phyloP scores from a whole-genome alignment of 2,888 invertebrate genomes.

The Lingula anatina region DNA sequence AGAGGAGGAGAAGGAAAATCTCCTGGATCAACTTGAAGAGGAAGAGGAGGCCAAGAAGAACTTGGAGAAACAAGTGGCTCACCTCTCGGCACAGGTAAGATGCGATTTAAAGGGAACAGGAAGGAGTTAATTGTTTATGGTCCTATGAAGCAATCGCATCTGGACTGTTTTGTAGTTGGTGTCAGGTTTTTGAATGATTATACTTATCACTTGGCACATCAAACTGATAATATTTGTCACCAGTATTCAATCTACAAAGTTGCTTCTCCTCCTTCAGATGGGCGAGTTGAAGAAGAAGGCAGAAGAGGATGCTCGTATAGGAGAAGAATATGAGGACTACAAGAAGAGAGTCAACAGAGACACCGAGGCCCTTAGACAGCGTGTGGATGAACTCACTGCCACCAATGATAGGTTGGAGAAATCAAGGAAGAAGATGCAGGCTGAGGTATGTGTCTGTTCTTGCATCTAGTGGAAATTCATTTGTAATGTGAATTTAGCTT shows the following conservation, averaged over 20 bases:
- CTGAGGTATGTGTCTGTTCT: slow-evolving; percentile 67
- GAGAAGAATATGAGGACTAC: slow-evolving; percentile 81
- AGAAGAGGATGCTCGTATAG: slow-evolving; percentile 82
- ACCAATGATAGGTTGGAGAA: slow-evolving; percentile 91
- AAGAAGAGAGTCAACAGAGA: slow-evolving; percentile 72
- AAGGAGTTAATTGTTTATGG: no score
- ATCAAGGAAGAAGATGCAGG: slow-evolving; percentile 95
- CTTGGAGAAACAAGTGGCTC: slow-evolving; percentile 70
- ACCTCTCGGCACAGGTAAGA: slow-evolving; percentile 27
- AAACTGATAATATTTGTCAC: no score
- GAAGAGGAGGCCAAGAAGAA: slow-evolving; percentile 82
- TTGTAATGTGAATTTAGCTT: no score
- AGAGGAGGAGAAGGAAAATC: slow-evolving; percentile 82
- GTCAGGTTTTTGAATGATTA: no score
- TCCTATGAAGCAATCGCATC: no score
- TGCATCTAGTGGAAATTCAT: no score
- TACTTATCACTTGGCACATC: no score
- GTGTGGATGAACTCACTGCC: slow-evolving; percentile 74
- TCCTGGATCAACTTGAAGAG: slow-evolving; percentile 91
- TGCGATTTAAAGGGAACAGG: no score
- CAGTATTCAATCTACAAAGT: no score
- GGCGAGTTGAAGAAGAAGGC: slow-evolving; percentile 77
- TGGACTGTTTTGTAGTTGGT: no score
- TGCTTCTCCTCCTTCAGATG: no score
- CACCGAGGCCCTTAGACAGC: slow-evolving; percentile 66